Base-by-base conservation (phyloP, 2,797 vertebrate species). In the Discoglossus pictus region DNA sequence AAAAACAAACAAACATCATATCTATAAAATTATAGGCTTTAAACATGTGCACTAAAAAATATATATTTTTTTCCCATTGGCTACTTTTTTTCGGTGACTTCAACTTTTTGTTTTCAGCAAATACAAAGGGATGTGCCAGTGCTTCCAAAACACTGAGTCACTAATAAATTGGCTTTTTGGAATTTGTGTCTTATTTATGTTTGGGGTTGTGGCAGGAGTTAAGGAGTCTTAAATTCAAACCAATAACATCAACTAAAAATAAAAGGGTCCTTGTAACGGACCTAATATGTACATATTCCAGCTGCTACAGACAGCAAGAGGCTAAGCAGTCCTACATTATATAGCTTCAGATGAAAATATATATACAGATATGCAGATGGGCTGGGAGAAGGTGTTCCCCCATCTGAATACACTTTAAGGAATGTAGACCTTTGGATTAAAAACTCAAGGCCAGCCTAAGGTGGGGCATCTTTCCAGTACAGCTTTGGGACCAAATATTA, bases 211-310 rank as follows among this genome's bases (percentile, higher is more conserved):
- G 73, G 80, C 76, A 82, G 73, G 73, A 74, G 61, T 75, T 70
- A 60, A 78, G n/a, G 74, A 73, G 40, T 18, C 10, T 34, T 75
- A 78, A 75, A 17, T 73, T 91, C 79, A 91, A 85, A 91, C 86
- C 83, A 74, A 79, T 69, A 89, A 88, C 86, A 89, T 83, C 87
- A 89, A 90, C 92, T 93, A 90, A 78, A 80, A 83, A 81, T 53
- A 61, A 63, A 39, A 48, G 48, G 93, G 93, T 92, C 93, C 89
- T 82, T 92, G 92, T 80, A 94, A 94, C 90, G 91, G 93, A 94
- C 94, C 93, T 68, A 86, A 85, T 93, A 92, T 95, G 87, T 93
- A 96, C 94, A 96, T 48, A 20, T 82, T 90, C 90, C 92, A 84
- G 83, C 92, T 80, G 74, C 82, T 80, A 60, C 56, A 61, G 12